phyloP scores from a whole-genome alignment of 2,797 vertebrate genomes.

The Myiotriccus ornatus region DNA sequence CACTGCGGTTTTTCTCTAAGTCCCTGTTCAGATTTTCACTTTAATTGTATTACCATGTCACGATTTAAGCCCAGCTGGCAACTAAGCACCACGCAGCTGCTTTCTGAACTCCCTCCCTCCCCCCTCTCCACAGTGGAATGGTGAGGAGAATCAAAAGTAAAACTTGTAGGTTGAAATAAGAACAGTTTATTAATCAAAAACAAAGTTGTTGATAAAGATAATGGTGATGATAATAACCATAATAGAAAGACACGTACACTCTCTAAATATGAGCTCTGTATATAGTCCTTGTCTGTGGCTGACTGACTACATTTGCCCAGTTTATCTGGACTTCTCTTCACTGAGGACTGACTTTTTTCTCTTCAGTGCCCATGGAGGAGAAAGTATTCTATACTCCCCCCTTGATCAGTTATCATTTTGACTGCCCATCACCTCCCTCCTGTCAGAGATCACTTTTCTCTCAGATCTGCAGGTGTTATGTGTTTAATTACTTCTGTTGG shows the following conservation, averaged over 20 bases:
- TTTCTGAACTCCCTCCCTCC: neutral
- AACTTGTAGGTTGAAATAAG: neutral
- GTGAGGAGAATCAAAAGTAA: neutral
- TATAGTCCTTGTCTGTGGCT: neutral
- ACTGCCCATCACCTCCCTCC: neutral
- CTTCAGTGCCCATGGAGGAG: neutral
- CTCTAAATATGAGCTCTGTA: neutral
- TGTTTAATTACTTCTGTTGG: neutral
- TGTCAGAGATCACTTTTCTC: neutral
- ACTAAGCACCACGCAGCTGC: neutral
- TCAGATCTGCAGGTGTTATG: neutral
- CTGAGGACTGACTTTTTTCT: neutral
- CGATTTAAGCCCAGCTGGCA: neutral
- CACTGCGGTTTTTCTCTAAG: neutral
- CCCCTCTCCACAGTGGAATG: neutral
- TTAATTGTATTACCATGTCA: neutral
- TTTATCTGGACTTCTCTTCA: neutral
- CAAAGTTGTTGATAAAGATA: neutral
- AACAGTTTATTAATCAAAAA: neutral
- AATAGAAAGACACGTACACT: neutral
- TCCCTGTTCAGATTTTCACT: neutral
- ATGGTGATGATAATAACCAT: no score
- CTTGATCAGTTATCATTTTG: neutral
- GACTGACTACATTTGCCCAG: fast-evolving
- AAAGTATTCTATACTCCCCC: fast-evolving